Base-by-base conservation (phyloP, 1,140 invertebrate species). In the Bombus difficillimus region DNA sequence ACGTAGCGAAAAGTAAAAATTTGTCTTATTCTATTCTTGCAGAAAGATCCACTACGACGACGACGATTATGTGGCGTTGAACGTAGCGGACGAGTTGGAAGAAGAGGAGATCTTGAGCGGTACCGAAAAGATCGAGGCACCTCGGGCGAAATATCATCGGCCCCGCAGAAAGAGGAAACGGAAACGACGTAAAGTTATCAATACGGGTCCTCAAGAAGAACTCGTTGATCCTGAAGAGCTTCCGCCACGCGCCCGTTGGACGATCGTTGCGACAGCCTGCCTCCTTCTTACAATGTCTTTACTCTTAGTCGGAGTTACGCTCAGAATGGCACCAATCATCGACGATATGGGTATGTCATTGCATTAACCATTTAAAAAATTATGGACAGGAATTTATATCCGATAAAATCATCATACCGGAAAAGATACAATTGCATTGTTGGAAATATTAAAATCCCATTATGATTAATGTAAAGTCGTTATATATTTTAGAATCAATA, bases 301-400 rank as follows among this genome's bases (percentile, higher is more conserved):
- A 86, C 95, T 98, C 78, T 95, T 98, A 34, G 98, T 98, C n/a
- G 98, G 98, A 3, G 97, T 98, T 64, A 98, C 98, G 0, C 95
- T 98, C 5, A 95, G 98, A 59, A 98, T 98, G 97, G 98, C 98
- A 6, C 98, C 98, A 2, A 97, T 98, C 76, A 98, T 98, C 89
- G 98, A 98, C 92, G 98, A 98, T 92, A 98, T 98, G 97, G 98
- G 98, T 98, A 94, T 97, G 97, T 97, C 6, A 22, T 5, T 10
- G 22, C 1, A 8, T 39, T 32, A 28, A 15, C 37, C 32, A 64
- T 37, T 39, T 22, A 9, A 28, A 28, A 22, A 15, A 37, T 64
- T 78, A 2, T 22, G 1, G 5, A 12, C 15, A 32, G 10, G 41
- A 80, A 62, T 22, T 62, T 64, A 3, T 0, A 13, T 12, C 28